Evolutionary conservation across 2,888 invertebrate species (phyloP).

Genomic region (Amphiduros pacificus): DNA sequence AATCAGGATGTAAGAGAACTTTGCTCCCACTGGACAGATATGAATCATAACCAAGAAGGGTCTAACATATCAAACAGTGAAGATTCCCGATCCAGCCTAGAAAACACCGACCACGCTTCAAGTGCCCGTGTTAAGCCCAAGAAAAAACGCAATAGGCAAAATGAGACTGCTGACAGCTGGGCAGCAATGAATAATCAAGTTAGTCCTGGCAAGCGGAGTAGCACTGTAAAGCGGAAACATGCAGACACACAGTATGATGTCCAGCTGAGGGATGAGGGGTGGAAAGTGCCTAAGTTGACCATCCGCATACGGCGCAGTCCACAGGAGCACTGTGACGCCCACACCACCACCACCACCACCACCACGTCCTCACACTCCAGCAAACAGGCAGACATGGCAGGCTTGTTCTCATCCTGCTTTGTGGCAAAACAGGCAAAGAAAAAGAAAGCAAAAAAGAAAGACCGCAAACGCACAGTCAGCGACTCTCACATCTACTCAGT

Average conservation of each 20-base stretch:
- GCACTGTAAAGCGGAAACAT: slow-evolving; percentile 2
- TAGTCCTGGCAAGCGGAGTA: not conserved
- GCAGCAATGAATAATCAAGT: slow-evolving; percentile 3
- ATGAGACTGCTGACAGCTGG: not conserved
- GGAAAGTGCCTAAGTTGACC: slow-evolving; percentile 15
- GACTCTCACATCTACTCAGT: not conserved
- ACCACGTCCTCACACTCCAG: not conserved
- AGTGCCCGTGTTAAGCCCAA: not conserved
- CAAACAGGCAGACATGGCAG: not conserved
- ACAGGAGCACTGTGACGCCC: not conserved
- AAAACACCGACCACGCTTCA: not conserved
- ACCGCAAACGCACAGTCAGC: not conserved
- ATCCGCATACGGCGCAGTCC: slow-evolving; percentile 13
- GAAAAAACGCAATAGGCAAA: not conserved
- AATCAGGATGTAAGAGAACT: not conserved
- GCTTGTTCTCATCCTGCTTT: not conserved
- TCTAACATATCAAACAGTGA: too few relatives aligned
- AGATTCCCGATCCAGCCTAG: not conserved
- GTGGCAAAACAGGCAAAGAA: slow-evolving; percentile 6
- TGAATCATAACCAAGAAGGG: not conserved
- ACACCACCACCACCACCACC: not conserved
- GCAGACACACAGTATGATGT: slow-evolving; percentile 13
- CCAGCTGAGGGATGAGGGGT: slow-evolving; percentile 13
- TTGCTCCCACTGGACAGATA: not conserved
- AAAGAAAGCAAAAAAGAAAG: slow-evolving; percentile 10